A percentile compares a stretch with the other conserved stretches of the same genome.
Conservation (phyloP, 2,888 invertebrate genomes). For the Macrophya alboannulata region DNA sequence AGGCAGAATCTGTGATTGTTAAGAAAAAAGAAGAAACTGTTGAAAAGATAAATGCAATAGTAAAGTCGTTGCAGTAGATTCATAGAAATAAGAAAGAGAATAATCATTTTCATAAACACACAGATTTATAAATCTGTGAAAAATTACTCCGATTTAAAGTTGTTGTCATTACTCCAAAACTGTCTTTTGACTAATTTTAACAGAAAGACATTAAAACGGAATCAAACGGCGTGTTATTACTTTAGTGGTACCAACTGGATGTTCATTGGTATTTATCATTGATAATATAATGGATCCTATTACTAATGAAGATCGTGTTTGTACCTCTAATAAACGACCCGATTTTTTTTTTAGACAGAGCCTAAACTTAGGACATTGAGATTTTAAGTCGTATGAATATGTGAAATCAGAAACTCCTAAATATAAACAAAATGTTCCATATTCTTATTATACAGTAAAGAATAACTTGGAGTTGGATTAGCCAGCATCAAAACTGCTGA, state of each 20-base stretch:
- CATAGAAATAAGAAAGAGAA: conserved; percentile 21
- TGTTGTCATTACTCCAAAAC: background rate
- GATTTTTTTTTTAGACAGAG: conserved; percentile 21
- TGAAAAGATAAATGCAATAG: conserved; percentile 81
- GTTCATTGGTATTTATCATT: conserved; percentile 31
- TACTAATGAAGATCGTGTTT: conserved; percentile 25
- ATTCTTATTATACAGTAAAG: background rate
- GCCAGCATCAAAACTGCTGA: background rate
- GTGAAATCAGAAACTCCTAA: conserved; percentile 12
- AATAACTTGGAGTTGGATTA: background rate
- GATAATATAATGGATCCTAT: background rate
- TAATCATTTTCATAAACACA: conserved; percentile 4
- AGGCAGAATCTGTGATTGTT: conserved; percentile 81
- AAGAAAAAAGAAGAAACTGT: conserved; percentile 83
- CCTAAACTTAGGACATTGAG: conserved; percentile 10
- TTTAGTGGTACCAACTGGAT: background rate
- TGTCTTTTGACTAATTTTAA: conserved; percentile 28
- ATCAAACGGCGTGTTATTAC: conserved; percentile 41
- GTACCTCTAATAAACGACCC: background rate
- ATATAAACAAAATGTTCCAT: background rate
- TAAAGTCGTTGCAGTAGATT: conserved; percentile 79
- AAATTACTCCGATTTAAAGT: background rate
- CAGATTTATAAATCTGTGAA: conserved; percentile 1
- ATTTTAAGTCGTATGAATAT: background rate
- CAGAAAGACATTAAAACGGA: conserved; percentile 27